Evolutionary conservation across 37 sponge, comb jelly and placozoan genomes (phyloP), one percentile per base, ranked within the genome.

Genomic region (Tethya wilhelma): DNA sequence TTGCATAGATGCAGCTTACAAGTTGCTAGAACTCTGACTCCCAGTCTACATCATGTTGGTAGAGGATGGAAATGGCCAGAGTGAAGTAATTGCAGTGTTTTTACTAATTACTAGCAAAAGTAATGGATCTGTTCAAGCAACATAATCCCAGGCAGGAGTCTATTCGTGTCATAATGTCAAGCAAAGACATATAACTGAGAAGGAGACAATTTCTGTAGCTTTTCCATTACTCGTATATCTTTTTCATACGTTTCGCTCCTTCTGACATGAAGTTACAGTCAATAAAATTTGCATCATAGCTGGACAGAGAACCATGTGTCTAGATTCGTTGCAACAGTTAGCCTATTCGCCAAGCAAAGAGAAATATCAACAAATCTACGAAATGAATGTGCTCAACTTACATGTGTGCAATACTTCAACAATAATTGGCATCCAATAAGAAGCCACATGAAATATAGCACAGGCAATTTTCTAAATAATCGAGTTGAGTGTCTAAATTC

Each of bases 381-480:
- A 36, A 9, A 72, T 26, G 25, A 58, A 2, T 20, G 31, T 71
- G 68, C 38, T 56, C 83, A 74, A 2, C 33, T 12, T 7, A 6
- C 45, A 1, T 89, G 88, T 1, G 31, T 88, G 22, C 25, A 43
- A 11, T 93, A 93, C 80, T 88, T 74, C 53, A 44, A 89, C 8
- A 17, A 57, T 22, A 84, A 89, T 32, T 92, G 93, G 93, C 88
- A 92, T 72, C 29, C 58, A 2, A 92, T 92, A 12, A 9, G 76
- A 4, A 11, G 83, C 6, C 74, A 91, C n/a, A n/a, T n/a, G n/a
- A n/a, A n/a, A n/a, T n/a, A n/a, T n/a, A n/a, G n/a, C n/a, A n/a
- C n/a, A n/a, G n/a, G n/a, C n/a, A n/a, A n/a, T n/a, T n/a, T n/a
- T n/a, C n/a, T n/a, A n/a, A n/a, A n/a, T n/a, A n/a, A n/a, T n/a